Evolutionary conservation across 2,113 vertebrate genomes (phyloP).

Genomic region (Cyanoramphus novaezelandiae): DNA sequence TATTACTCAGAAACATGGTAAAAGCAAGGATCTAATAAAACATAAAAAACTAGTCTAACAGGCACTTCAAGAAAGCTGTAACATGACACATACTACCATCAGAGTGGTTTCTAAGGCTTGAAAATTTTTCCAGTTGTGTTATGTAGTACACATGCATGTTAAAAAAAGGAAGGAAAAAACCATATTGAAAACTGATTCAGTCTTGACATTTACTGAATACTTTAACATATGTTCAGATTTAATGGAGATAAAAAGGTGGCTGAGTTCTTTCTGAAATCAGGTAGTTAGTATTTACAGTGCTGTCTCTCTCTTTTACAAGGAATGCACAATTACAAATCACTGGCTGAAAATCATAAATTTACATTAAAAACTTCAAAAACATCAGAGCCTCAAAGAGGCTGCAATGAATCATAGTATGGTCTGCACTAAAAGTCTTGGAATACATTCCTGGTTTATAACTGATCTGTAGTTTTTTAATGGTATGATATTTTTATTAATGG

Average conservation of each 20-base stretch:
- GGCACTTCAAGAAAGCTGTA: neutral
- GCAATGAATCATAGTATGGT: neutral
- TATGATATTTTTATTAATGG: constrained; percentile 21
- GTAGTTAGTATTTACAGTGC: neutral
- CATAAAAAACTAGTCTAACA: neutral
- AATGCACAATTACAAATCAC: constrained; percentile 23
- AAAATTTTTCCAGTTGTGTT: neutral
- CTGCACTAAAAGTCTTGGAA: neutral
- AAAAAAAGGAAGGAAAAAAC: neutral
- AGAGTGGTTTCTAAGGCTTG: neutral
- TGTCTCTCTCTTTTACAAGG: constrained; percentile 10
- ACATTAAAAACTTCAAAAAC: neutral
- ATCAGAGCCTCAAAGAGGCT: neutral
- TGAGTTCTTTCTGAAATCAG: neutral
- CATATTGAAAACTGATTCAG: neutral
- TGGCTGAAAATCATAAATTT: constrained; percentile 28
- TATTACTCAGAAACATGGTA: neutral
- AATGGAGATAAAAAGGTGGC: neutral
- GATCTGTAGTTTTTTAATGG: neutral
- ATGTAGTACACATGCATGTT: neutral
- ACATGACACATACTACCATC: neutral
- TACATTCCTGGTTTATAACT: neutral
- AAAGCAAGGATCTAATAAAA: constrained; percentile 19
- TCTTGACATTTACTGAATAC: neutral
- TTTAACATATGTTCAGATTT: neutral